These are phyloP conservation scores for Chrysochloris asiatica DNA, from an alignment of 2,113 vertebrate species.

Conservation along the genomic window DNA sequence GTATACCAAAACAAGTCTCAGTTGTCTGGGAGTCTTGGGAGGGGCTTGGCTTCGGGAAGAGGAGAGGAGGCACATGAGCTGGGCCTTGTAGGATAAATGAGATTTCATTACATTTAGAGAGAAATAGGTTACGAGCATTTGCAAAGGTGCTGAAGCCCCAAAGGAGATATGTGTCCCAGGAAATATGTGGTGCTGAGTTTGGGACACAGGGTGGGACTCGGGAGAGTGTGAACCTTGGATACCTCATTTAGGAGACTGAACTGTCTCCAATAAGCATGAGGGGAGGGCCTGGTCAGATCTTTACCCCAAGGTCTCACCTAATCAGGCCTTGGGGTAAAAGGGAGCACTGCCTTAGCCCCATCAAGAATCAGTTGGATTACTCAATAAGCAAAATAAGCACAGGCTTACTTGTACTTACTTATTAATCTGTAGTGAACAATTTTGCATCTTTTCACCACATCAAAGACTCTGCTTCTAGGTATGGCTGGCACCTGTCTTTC, in stretches of 20 bases:
- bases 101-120: no score
- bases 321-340: no score
- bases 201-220: not conserved
- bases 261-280: not conserved
- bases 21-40: not conserved
- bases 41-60: not conserved
- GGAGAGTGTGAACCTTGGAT: not conserved
- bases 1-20: not conserved
- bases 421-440: not conserved
- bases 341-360: no score
- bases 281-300: not conserved
- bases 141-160: not conserved
- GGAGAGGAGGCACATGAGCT: not conserved
- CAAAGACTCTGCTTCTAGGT: not conserved
- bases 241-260: not conserved
- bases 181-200: not conserved
- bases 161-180: not conserved
- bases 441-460: not conserved
- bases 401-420: not conserved
- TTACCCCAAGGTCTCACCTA: no score
- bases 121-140: not conserved
- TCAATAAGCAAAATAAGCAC: not conserved
- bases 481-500: not conserved
- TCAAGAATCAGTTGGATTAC: not conserved
- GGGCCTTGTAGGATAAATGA: not conserved